Evolutionary conservation across 2,797 vertebrate species (phyloP).

Genomic region (Allobates femoralis): DNA sequence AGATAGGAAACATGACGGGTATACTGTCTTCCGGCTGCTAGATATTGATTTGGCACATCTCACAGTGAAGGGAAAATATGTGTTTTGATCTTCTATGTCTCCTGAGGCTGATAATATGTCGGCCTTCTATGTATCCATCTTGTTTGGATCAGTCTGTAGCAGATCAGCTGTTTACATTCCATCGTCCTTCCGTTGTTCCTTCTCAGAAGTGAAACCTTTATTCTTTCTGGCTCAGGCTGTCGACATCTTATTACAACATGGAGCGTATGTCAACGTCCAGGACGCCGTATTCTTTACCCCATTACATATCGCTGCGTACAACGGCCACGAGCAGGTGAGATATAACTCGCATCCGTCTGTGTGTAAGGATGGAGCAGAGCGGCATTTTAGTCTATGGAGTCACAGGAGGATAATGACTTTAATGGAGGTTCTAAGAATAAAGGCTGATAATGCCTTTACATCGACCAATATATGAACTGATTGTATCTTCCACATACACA

Average conservation of each 20-base stretch:
- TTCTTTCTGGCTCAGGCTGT: slow-evolving; percentile 75
- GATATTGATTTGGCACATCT: slow-evolving; percentile 10
- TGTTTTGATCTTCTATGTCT: no score
- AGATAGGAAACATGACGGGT: no score
- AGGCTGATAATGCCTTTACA: no score
- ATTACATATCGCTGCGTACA: slow-evolving; percentile 86
- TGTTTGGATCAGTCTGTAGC: neutral
- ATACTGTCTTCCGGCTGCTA: no score
- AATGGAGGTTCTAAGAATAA: neutral
- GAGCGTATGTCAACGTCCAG: slow-evolving; percentile 89
- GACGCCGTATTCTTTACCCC: slow-evolving; percentile 95
- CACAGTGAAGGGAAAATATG: no score
- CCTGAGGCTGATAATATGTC: no score
- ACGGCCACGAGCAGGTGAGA: slow-evolving; percentile 85
- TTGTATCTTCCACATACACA: no score
- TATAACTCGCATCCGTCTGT: no score
- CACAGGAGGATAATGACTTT: neutral
- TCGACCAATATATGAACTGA: no score
- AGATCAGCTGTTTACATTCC: neutral
- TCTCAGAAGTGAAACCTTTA: neutral
- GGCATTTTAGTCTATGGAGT: neutral
- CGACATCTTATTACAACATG: slow-evolving; percentile 90
- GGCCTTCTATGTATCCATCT: no score
- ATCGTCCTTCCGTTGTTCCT: neutral
- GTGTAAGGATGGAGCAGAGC: neutral